These are phyloP conservation scores for Toxonevra muliebris DNA, from an alignment of 2,888 invertebrate species.

Conservation along the genomic window DNA sequence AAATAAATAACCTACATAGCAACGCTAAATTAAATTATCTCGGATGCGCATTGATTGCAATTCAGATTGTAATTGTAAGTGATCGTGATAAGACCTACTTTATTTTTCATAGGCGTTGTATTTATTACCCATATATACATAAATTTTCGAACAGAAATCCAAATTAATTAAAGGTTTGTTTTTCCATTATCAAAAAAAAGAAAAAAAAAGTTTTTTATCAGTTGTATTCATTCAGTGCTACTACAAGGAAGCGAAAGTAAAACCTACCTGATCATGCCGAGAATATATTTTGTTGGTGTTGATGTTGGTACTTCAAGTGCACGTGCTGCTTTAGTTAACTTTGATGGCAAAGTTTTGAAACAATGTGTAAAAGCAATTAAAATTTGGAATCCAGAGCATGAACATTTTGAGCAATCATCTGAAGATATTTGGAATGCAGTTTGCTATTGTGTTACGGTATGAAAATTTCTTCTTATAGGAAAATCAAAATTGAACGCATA, in stretches of 20 bases:
- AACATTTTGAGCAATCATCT: constrained; percentile 91
- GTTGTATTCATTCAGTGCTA: not conserved
- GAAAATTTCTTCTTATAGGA: constrained; percentile 22
- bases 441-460: constrained; percentile 77
- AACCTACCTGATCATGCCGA: constrained; percentile 33
- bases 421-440: constrained; percentile 84
- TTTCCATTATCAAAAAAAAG: not conserved
- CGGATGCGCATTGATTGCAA: constrained; percentile 15
- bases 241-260: not conserved
- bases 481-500: too few species aligned
- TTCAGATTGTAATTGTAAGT: constrained; percentile 40
- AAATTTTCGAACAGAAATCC: too few species aligned
- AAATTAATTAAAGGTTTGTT: too few species aligned
- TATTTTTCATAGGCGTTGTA: not conserved
- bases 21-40: constrained; percentile 13
- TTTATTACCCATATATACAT: not conserved
- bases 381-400: constrained; percentile 80
- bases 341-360: constrained; percentile 74
- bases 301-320: constrained; percentile 95
- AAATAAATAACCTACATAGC: too few species aligned
- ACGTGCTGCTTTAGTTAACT: constrained; percentile 81
- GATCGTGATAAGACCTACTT: constrained; percentile 36
- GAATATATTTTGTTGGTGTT: constrained; percentile 79
- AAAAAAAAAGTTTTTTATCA: constrained; percentile 11
- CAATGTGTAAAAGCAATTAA: constrained; percentile 73